These are phyloP conservation scores for Osmerus eperlanus DNA, from an alignment of 2,113 vertebrate genomes.

Conservation along the genomic window DNA sequence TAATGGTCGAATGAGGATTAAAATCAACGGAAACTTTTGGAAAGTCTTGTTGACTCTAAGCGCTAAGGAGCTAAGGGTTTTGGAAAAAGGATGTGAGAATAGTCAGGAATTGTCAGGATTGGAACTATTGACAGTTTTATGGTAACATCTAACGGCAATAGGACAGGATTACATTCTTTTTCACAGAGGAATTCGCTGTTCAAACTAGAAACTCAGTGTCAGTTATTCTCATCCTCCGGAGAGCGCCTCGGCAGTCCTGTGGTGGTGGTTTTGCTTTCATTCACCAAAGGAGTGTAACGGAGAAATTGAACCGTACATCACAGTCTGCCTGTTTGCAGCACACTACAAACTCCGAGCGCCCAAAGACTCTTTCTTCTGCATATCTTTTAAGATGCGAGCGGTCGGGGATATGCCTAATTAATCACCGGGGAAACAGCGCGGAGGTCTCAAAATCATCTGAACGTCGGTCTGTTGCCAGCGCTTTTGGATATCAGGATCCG, in stretches of 20 bases:
- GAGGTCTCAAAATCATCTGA: no score
- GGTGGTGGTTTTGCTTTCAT: slow-evolving; percentile 9
- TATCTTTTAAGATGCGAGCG: no score
- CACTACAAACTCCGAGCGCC: not conserved
- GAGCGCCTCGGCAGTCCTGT: slow-evolving; percentile 5
- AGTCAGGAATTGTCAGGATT: no score
- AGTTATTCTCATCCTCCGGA: slow-evolving; percentile 4
- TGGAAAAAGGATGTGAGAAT: not conserved
- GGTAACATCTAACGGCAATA: not conserved
- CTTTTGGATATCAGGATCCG: no score
- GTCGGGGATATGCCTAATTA: not conserved
- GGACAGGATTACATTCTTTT: not conserved
- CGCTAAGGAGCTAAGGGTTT: slow-evolving; percentile 1
- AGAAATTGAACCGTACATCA: slow-evolving; percentile 8
- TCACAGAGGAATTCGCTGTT: not conserved
- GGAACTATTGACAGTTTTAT: not conserved
- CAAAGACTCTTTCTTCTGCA: not conserved
- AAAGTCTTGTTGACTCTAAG: not conserved
- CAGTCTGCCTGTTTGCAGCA: not conserved
- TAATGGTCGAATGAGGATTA: no score
- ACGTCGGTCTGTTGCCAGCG: no score
- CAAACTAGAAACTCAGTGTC: not conserved
- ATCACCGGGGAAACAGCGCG: not conserved
- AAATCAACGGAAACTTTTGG: not conserved
- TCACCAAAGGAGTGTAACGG: not conserved